phyloP scores from a whole-genome alignment of 2,888 invertebrate genomes.

The Phaonia tiefii region DNA sequence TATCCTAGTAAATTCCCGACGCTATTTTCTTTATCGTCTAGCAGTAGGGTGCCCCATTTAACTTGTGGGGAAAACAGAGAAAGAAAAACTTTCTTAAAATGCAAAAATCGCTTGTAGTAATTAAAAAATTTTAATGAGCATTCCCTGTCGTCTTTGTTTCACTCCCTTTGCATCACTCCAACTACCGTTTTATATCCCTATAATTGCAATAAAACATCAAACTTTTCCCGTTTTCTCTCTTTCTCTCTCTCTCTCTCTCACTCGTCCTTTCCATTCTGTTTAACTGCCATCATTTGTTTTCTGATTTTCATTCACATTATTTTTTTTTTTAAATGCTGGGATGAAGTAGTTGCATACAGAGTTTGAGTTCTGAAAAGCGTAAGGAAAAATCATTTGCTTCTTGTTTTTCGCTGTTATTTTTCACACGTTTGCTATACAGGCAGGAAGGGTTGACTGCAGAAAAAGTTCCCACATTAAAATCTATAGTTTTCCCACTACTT shows the following conservation, averaged over 20 bases:
- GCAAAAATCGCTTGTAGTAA: slow-evolving; percentile 57
- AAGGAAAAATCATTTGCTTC: not conserved
- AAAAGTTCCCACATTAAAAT: slow-evolving; percentile 19
- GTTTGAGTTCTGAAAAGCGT: slow-evolving; percentile 22
- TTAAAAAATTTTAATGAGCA: slow-evolving; percentile 65
- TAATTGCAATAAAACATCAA: slow-evolving; percentile 60
- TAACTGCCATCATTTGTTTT: slow-evolving; percentile 54
- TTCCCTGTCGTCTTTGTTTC: slow-evolving; percentile 55
- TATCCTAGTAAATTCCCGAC: too few species aligned
- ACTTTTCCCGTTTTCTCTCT: slow-evolving; percentile 40
- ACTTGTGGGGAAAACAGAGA: slow-evolving; percentile 1
- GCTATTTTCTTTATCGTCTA: too few species aligned
- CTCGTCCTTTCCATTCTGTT: slow-evolving; percentile 30
- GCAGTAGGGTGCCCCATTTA: not conserved
- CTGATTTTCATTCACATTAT: not conserved
- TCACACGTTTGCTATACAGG: slow-evolving; percentile 8
- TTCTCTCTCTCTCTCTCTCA: not conserved
- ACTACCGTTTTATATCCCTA: slow-evolving; percentile 31
- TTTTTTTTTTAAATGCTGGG: slow-evolving; percentile 4
- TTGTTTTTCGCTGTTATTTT: not conserved
- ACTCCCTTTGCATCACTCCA: not conserved
- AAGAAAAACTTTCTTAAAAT: slow-evolving; percentile 42
- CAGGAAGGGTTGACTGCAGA: not conserved
- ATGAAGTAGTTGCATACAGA: slow-evolving; percentile 15
- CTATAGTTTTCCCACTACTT: not conserved